These are phyloP conservation scores for Pygathrix nemaeus DNA, from an alignment of 2,113 vertebrate genomes.

Conservation along the genomic window DNA sequence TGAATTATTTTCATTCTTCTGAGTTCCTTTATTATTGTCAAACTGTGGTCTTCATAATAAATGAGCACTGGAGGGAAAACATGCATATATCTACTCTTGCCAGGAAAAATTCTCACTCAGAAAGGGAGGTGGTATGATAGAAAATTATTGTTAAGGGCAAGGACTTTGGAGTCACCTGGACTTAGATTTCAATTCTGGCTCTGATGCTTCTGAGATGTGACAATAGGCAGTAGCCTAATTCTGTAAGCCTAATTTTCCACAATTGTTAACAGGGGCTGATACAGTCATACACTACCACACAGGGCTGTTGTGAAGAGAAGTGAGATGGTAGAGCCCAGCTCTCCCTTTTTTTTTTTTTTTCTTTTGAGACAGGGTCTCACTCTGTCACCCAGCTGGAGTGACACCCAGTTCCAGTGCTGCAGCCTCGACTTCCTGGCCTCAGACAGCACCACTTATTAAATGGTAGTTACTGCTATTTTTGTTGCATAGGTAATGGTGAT, in stretches of 20 bases:
- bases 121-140: not conserved
- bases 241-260: not conserved
- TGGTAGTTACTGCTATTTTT: not conserved
- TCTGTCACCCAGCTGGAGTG: too few relatives aligned
- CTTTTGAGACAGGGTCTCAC: too few relatives aligned
- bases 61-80: not conserved
- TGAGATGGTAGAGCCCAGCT: not conserved
- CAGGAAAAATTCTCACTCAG: not conserved
- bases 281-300: not conserved
- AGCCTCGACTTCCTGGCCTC: too few relatives aligned
- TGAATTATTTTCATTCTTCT: constrained; percentile 64
- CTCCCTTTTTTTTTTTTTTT: too few relatives aligned
- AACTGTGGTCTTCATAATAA: constrained; percentile 29
- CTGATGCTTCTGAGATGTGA: not conserved
- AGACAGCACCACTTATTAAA: not conserved
- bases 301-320: not conserved
- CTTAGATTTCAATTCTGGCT: not conserved
- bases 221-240: not conserved
- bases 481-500: not conserved
- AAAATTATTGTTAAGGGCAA: not conserved
- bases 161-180: not conserved
- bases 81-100: not conserved
- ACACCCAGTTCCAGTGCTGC: too few relatives aligned
- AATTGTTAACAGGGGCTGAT: not conserved
- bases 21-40: constrained; percentile 54